Conservation (phyloP, 2,797 vertebrate genomes). For the Aldrovandia affinis region DNA sequence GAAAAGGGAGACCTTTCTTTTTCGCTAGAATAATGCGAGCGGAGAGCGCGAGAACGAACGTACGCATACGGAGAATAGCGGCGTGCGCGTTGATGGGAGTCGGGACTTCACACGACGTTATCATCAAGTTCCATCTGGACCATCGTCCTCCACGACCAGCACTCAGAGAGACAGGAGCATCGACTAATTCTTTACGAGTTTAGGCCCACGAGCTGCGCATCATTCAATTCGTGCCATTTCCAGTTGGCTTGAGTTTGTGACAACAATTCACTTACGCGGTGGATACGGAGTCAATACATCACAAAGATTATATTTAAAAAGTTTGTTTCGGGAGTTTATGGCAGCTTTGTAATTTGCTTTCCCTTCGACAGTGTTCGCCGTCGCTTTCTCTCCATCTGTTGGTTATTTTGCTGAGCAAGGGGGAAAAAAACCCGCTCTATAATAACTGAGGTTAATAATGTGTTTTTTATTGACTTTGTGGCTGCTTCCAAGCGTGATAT, state of each 20-base stretch:
- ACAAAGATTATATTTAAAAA: slow-evolving; percentile 1
- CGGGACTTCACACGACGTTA: background rate
- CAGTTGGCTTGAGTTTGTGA: background rate
- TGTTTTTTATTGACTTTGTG: slow-evolving; percentile 3
- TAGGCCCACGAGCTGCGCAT: background rate
- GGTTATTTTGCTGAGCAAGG: background rate
- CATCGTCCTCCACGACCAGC: background rate
- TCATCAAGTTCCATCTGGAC: background rate
- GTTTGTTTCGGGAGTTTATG: slow-evolving; percentile 5
- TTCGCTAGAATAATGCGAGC: background rate
- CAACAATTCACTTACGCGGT: slow-evolving; percentile 10
- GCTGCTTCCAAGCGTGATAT: background rate
- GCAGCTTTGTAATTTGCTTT: background rate
- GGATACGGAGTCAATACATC: background rate
- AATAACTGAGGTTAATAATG: background rate
- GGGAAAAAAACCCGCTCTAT: background rate
- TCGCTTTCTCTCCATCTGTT: background rate
- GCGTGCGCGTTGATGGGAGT: background rate
- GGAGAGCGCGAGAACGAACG: background rate
- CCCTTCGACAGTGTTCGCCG: background rate
- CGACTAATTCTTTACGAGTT: background rate
- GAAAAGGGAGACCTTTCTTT: background rate
- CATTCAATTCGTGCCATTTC: background rate
- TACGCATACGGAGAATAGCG: too few species aligned
- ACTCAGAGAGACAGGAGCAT: background rate